A percentile compares a stretch with the other conserved stretches of the same genome.
Evolutionary conservation across 1,140 invertebrate genomes (phyloP).

Genomic region (Paraescarpia echinospica): DNA sequence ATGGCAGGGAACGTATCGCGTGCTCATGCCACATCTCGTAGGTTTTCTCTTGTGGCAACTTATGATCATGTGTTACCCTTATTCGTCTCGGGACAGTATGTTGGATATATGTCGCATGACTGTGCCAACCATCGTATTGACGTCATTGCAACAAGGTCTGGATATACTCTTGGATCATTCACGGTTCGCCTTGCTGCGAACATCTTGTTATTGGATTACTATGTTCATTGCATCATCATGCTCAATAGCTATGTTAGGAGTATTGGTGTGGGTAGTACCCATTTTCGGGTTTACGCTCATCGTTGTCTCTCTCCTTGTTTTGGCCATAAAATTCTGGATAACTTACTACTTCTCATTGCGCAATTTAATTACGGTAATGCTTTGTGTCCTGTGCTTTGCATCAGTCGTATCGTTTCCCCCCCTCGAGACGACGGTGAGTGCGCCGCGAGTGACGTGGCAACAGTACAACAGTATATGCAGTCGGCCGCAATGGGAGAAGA

Average conservation of each 20-base stretch:
- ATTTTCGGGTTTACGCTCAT: slow-evolving; percentile 23
- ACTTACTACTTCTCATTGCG: too few relatives aligned
- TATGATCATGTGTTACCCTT: slow-evolving; percentile 23
- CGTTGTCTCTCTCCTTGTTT: too few relatives aligned
- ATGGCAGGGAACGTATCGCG: slow-evolving; percentile 28
- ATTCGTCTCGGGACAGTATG: too few relatives aligned
- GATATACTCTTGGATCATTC: too few relatives aligned
- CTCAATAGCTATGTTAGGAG: too few relatives aligned
- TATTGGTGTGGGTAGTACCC: too few relatives aligned
- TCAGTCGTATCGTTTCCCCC: neutral
- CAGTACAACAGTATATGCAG: slow-evolving; percentile 14
- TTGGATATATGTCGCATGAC: too few relatives aligned
- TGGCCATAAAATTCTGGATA: too few relatives aligned
- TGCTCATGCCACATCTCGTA: slow-evolving; percentile 30
- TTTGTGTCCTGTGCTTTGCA: neutral
- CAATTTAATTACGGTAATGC: too few relatives aligned
- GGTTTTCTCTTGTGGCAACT: slow-evolving; percentile 31
- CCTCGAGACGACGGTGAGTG: neutral
- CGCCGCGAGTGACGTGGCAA: neutral
- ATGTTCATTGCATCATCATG: too few relatives aligned
- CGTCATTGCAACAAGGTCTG: too few relatives aligned
- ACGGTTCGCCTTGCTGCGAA: slow-evolving; percentile 23
- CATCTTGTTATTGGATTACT: slow-evolving; percentile 23
- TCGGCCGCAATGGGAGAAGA: slow-evolving; percentile 10
- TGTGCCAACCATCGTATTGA: too few relatives aligned